Evolutionary conservation across 2,797 vertebrate genomes (phyloP), one percentile per base, ranked within the genome.

Genomic region (Urophycis tenuis): DNA sequence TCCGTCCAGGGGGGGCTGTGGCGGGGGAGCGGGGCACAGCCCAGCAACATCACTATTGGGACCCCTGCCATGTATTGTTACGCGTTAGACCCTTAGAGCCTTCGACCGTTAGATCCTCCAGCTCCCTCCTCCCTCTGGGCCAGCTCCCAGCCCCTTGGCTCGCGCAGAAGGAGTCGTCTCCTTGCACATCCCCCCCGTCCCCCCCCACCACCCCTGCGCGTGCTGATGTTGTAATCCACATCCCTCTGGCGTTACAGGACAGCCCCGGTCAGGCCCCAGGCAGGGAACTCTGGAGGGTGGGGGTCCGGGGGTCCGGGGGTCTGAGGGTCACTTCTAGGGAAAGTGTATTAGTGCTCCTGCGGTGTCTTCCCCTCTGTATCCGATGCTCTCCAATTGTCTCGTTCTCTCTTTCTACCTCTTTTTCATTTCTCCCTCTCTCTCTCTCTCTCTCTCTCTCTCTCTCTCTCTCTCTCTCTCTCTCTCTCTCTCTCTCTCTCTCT

Each of bases 221-320:
- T 25, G 64, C 53, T 31, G 72, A 75, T 49, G 78, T 81, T 77
- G 79, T 81, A 82, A 84, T 85, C 82, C 78, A 34, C 64, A n/a
- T 74, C 75, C 15, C 72, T 80, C 72, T 32, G 67, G 73, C 77
- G 77, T 78, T 77, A 78, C 31, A 30, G 35, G 74, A 75, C 77
- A 49, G 73, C 29, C 5, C n/a, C n/a, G n/a, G n/a, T n/a, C n/a
- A n/a, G n/a, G n/a, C n/a, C n/a, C n/a, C n/a, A n/a, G n/a, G n/a
- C n/a, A n/a, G n/a, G n/a, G n/a, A n/a, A n/a, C 39, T 12, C 39
- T 41, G 39, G 3, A 41, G 11, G 39, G 39, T 5, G 9, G 39
- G 11, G 39, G 39, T 5, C 2, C 6, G 39, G 39, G 39, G 39
- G 39, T 4, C 35, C 4, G 35, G 35, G 9, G 35, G 35, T 4